Base-by-base conservation (phyloP, 2,113 vertebrate genomes). In the Rhinoderma darwinii region DNA sequence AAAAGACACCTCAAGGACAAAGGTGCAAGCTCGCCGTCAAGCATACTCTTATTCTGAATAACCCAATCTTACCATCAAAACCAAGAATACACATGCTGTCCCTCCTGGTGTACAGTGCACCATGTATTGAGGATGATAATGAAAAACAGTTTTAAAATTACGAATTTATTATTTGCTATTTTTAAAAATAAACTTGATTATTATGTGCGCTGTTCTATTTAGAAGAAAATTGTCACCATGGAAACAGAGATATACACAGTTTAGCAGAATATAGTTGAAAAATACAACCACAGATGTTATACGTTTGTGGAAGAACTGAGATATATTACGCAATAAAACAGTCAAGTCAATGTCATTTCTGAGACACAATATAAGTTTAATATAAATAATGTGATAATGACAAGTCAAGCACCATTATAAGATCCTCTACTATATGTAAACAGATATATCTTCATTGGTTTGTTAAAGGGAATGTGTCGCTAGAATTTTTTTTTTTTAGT, bases 141-240 rank as follows among this genome's bases (percentile, higher is more conserved):
- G 41, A 44, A 44, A 15, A 27, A 15, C 22, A 63, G 12, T 5
- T 32, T 37, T 63, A 47, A 63, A 47, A 44, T 77, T 61, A 35
- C 5, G 56, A 77, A 77, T 41, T 77, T 78, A 66, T 66, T 63
- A 85, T 66, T 35, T 47, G 54, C 56, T 56, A 61, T 56, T 84
- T 74, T 56, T 56, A 43, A 30, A 66, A 22, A 27, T 77, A 35
- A 76, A 61, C 51, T 63, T 63, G 51, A 27, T 84, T 74, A 59
- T 35, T 77, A 59, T 76, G 35, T 76, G 25, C 11, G 8, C 37
- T 47, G 9, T 50, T 32, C n/a, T 63, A 32, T 44, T 77, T 41
- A 4, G 14, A 50, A 27, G 25, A 66, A 77, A 50, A 22, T 0
- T 3, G 84, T 85, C 63, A 22, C 84, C 47, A 85, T 85, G 73